Conservation (phyloP, 2,113 vertebrate species). For the Kryptolebias marmoratus region DNA sequence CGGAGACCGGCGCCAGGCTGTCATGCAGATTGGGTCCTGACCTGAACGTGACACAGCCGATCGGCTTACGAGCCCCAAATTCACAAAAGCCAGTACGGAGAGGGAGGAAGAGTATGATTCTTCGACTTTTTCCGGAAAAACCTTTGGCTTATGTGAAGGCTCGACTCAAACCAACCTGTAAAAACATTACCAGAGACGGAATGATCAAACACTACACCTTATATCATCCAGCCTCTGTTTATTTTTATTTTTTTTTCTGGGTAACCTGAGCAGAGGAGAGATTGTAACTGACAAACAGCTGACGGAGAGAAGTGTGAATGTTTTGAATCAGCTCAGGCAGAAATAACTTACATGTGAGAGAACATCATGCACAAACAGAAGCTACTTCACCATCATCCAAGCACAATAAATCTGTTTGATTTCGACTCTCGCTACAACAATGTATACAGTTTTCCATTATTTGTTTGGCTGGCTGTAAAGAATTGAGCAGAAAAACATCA, state of each 20-base stretch:
- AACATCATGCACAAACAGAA: slow-evolving; percentile 2
- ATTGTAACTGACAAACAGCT: background rate
- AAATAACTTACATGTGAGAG: slow-evolving; percentile 6
- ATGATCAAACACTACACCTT: slow-evolving; percentile 30
- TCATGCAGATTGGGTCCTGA: slow-evolving; percentile 53
- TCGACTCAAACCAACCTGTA: slow-evolving; percentile 11
- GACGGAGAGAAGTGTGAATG: background rate
- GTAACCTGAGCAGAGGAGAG: slow-evolving; percentile 13
- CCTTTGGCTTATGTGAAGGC: slow-evolving; percentile 24
- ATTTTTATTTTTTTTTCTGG: slow-evolving; percentile 6
- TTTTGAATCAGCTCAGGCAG: background rate
- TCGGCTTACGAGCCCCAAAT: slow-evolving; percentile 39
- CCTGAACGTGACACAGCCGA: slow-evolving; percentile 41
- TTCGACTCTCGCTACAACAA: background rate
- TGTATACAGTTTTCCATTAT: background rate
- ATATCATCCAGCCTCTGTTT: background rate
- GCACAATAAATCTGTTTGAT: slow-evolving; percentile 4
- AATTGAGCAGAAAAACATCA: background rate
- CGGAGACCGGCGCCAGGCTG: slow-evolving; percentile 19
- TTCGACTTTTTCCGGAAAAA: slow-evolving; percentile 12
- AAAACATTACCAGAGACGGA: slow-evolving; percentile 13
- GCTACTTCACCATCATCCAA: background rate
- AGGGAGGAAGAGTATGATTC: slow-evolving; percentile 6
- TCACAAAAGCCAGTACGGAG: slow-evolving; percentile 15
- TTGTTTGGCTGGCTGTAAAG: background rate